phyloP scores from a whole-genome alignment of 2,113 vertebrate genomes.

The Tympanuchus pallidicinctus region DNA sequence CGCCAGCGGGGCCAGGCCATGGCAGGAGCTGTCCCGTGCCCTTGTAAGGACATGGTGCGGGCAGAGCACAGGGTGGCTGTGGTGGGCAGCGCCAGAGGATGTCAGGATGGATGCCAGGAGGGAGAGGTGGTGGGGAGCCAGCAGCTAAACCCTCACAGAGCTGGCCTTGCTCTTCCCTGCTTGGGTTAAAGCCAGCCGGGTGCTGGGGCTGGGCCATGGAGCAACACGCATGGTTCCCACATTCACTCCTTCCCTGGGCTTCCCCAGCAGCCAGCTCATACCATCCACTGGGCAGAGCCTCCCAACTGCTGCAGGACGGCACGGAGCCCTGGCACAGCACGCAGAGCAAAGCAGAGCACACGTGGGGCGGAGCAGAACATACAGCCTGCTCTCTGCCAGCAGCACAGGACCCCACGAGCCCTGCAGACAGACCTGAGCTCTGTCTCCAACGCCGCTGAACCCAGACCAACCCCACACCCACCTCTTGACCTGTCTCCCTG shows the following conservation, averaged over 20 bases:
- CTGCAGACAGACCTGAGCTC: accelerated
- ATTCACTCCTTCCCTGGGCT: background rate
- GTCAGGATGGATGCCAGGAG: background rate
- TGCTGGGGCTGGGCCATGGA: background rate
- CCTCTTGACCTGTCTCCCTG: background rate
- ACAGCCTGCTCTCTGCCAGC: accelerated
- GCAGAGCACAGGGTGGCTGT: background rate
- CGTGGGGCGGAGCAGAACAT: accelerated
- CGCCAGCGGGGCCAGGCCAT: accelerated
- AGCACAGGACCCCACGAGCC: accelerated
- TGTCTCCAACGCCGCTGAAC: accelerated
- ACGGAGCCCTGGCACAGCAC: background rate
- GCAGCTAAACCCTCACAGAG: background rate
- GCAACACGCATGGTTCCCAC: accelerated
- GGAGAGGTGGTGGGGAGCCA: background rate
- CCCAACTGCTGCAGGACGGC: accelerated
- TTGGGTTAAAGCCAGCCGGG: background rate
- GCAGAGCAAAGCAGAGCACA: no score
- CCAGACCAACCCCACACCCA: accelerated
- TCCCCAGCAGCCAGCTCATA: background rate
- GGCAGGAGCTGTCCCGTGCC: background rate
- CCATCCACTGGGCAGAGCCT: accelerated
- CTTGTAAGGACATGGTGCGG: slow-evolving; percentile 40
- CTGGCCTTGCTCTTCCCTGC: background rate
- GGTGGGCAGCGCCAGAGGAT: background rate